A percentile compares a stretch with the other conserved stretches of the same genome.
Evolutionary conservation across 2,888 invertebrate species (phyloP).

Genomic region (Chymomyza procnemis): DNA sequence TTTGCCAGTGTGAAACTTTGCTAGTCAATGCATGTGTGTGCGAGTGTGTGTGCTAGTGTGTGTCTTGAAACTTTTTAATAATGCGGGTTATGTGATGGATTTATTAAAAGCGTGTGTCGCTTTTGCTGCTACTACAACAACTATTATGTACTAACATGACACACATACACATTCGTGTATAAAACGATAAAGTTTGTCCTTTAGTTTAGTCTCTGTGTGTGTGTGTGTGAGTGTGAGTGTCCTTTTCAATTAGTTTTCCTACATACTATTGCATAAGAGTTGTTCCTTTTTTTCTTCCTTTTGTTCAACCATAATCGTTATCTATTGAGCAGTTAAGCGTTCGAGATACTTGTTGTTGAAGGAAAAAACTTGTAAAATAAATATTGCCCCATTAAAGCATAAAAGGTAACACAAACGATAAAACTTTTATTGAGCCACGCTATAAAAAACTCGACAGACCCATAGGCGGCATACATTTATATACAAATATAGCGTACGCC

Average conservation of each 20-base stretch:
- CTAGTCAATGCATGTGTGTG: conserved; percentile 49
- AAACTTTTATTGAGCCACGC: conserved; percentile 1
- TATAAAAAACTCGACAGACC: background rate
- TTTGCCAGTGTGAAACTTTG: conserved; percentile 52
- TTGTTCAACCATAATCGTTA: background rate
- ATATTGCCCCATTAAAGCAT: background rate
- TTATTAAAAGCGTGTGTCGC: conserved; percentile 61
- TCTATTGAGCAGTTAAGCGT: background rate
- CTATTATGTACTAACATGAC: conserved; percentile 1
- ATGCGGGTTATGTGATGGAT: conserved; percentile 72
- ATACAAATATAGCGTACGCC: background rate
- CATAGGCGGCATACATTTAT: background rate
- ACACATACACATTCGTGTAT: conserved; percentile 6
- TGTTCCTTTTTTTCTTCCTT: conserved; percentile 2
- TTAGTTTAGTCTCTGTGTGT: conserved; percentile 18
- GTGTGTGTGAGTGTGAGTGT: too few species aligned
- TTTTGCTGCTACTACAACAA: conserved; percentile 15
- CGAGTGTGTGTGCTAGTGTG: conserved; percentile 12
- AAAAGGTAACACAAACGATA: background rate
- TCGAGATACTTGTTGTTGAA: background rate
- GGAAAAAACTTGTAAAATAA: background rate
- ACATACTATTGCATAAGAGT: conserved; percentile 35
- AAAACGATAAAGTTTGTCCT: conserved; percentile 56
- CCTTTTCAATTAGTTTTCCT: conserved; percentile 62
- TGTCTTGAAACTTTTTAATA: conserved; percentile 66